Conservation (phyloP, 2,113 vertebrate genomes). For the Ovis aries region ARS-UI_Ramb_v3.0 NC_056065.1:16489501-16490000, state of each 20-base stretch:
- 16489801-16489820: neutral
- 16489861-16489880: conserved; percentile 4
- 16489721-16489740: conserved; percentile 6
- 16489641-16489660: neutral
- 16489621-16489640: neutral
- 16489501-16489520: neutral
- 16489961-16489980: neutral
- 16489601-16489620: neutral
- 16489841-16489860: neutral
- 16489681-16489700: neutral
- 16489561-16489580: neutral
- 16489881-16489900: neutral
- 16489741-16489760: neutral
- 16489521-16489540: neutral
- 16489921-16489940: neutral
- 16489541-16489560: neutral
- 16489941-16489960: neutral
- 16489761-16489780: conserved; percentile 31
- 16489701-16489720: neutral
- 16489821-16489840: neutral
- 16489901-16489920: neutral
- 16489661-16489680: neutral
- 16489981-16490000: neutral
- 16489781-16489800: neutral
- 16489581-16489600: neutral